Base-by-base conservation (phyloP, 1,140 invertebrate species). In the Plodia interpunctella region DNA sequence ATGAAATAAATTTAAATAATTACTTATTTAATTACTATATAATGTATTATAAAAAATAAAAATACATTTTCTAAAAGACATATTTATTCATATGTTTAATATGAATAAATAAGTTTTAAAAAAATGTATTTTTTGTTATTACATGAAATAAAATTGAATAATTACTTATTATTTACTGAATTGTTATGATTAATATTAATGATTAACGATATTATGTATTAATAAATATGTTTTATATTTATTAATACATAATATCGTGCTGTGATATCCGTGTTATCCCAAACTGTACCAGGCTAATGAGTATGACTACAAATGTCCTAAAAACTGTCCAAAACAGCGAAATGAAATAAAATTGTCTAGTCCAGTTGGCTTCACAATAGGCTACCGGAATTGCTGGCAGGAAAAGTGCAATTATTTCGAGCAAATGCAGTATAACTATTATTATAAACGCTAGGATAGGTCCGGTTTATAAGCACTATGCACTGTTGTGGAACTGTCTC, bases 381-480 rank as follows among this genome's bases (percentile, higher is more conserved):
- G 10, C 30, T 62, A 19, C 52, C 57, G 62, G 62, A 63, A 49
- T 50, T 56, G 38, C 25, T 57, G 38, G 38, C 63, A 60, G 63
- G 63, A 65, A 60, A 55, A 59, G 25, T 50, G 49, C 55, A 65
- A 60, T 65, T 61, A 60, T 25, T 28, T 11, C 20, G 38, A 44
- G 38, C 38, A 17, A 44, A 44, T 44, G 38, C 38, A 44, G 13
- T 44, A 44, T 44, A 15, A 13, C 38, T 44, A 44, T 44, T 44
- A 44, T 44, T 44, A 44, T 44, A 44, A 44, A 44, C 15, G 38
- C 38, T 44, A 44, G 38, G 2, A 3, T 35, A 35, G 13, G 9
- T 35, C 38, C 15, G 38, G 38, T 44, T 44, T 15, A n/a, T 15
- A 44, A 44, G 15, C 6, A 44, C 38, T 44, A 44, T 44, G 38